Percentiles rank a stretch among this genome's conserved stretches.
Conservation (phyloP, 2,113 vertebrate genomes). For the Stercorarius parasiticus region DNA sequence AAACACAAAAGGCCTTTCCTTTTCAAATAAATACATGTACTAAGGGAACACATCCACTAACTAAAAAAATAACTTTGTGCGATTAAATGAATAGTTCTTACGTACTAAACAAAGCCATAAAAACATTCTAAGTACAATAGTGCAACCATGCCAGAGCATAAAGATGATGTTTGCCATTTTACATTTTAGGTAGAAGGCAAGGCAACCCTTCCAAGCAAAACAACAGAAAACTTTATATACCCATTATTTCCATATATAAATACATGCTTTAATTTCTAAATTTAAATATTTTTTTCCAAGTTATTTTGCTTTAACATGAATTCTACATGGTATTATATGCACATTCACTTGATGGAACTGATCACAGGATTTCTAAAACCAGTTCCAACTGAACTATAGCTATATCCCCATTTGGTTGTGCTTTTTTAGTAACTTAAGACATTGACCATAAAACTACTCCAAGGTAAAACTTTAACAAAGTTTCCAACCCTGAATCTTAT, state of each 20-base stretch:
- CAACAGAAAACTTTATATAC: background rate
- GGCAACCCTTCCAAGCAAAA: background rate
- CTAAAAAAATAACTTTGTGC: conserved; percentile 2
- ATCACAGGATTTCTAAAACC: background rate
- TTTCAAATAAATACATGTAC: conserved; percentile 67
- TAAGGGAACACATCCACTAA: background rate
- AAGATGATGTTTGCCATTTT: background rate
- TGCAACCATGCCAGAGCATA: background rate
- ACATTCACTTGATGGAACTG: background rate
- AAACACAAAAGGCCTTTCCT: background rate
- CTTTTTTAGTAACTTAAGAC: background rate
- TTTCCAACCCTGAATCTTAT: background rate
- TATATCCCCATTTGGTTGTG: conserved; percentile 32
- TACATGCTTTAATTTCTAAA: background rate
- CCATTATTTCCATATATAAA: background rate
- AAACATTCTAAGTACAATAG: background rate
- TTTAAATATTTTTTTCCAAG: background rate
- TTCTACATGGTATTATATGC: background rate
- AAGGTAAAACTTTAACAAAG: conserved; percentile 1
- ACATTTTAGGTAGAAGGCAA: background rate
- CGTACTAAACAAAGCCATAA: background rate
- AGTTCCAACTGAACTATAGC: background rate
- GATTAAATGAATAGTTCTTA: background rate
- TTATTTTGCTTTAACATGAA: background rate
- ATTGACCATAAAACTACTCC: background rate